Percentiles rank a stretch among this genome's conserved stretches.
These are phyloP conservation scores for Pogoniulus pusillus DNA, from an alignment of 2,797 vertebrate species.

Conservation along the genomic window DNA sequence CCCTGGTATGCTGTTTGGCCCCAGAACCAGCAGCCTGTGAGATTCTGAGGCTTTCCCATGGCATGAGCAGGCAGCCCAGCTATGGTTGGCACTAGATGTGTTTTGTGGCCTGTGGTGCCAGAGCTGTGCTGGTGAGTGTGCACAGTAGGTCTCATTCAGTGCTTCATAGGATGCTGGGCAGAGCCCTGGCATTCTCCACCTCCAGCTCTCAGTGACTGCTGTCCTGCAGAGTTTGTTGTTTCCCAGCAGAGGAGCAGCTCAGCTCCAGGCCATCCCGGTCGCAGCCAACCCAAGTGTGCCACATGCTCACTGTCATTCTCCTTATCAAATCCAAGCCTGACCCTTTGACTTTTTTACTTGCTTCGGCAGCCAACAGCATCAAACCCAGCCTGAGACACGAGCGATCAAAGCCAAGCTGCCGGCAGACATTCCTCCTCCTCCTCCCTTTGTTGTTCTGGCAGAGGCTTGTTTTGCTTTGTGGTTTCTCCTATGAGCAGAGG, in stretches of 20 bases:
- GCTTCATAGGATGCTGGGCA: background rate
- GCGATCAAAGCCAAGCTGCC: conserved; percentile 10
- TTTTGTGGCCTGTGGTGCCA: background rate
- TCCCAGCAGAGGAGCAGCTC: background rate
- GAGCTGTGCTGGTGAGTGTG: accelerated
- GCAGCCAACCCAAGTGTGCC: background rate
- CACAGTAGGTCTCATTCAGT: accelerated
- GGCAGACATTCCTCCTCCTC: conserved; percentile 47
- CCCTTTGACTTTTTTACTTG: background rate
- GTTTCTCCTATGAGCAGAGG: conserved; percentile 40
- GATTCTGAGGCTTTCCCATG: background rate
- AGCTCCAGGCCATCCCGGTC: background rate
- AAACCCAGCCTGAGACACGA: background rate
- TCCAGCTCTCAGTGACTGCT: background rate
- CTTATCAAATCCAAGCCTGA: conserved; percentile 2
- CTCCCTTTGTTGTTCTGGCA: conserved; percentile 39
- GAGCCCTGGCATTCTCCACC: accelerated
- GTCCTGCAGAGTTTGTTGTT: background rate
- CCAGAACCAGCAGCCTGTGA: background rate
- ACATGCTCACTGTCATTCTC: background rate
- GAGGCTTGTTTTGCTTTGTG: conserved; percentile 27
- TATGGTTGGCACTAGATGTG: accelerated
- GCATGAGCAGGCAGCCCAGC: background rate
- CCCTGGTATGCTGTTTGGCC: accelerated
- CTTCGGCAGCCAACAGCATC: conserved; percentile 21